phyloP scores from a whole-genome alignment of 2,888 invertebrate genomes.

The Thecocarcelia acutangulata region DNA sequence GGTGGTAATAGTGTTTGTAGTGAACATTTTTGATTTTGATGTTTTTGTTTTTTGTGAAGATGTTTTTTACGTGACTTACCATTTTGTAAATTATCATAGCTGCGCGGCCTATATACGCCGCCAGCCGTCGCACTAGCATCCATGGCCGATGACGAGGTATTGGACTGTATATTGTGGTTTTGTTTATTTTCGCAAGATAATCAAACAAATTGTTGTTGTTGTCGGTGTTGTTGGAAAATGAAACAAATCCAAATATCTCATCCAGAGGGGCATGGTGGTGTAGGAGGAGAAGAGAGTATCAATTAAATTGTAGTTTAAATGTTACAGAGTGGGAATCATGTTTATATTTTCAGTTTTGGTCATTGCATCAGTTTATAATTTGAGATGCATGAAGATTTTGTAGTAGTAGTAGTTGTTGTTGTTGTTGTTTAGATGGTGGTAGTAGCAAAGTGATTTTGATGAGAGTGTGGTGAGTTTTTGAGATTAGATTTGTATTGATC shows the following conservation, averaged over 20 bases:
- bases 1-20: constrained; percentile 78
- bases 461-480: constrained; percentile 45
- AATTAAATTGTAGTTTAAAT: constrained; percentile 10
- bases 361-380: background rate
- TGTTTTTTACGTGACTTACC: constrained; percentile 81
- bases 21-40: constrained; percentile 78
- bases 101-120: constrained; percentile 80
- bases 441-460: constrained; percentile 38
- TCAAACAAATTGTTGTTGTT: background rate
- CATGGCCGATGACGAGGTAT: constrained; percentile 79
- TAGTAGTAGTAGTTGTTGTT: constrained; percentile 34
- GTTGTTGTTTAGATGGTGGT: constrained; percentile 25
- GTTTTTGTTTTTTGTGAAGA: constrained; percentile 68
- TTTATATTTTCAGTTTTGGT: constrained; percentile 13
- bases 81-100: constrained; percentile 82
- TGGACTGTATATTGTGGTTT: constrained; percentile 74
- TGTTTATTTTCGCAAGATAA: constrained; percentile 13
- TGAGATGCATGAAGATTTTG: constrained; percentile 26
- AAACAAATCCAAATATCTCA: constrained; percentile 25
- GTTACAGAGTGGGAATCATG: constrained; percentile 18
- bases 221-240: constrained; percentile 26
- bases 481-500: constrained; percentile 36
- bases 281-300: background rate
- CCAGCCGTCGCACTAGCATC: constrained; percentile 72
- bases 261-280: constrained; percentile 11